These are phyloP conservation scores for Eupeodes latifasciatus DNA, from an alignment of 2,888 invertebrate genomes.

Conservation along the genomic window DNA sequence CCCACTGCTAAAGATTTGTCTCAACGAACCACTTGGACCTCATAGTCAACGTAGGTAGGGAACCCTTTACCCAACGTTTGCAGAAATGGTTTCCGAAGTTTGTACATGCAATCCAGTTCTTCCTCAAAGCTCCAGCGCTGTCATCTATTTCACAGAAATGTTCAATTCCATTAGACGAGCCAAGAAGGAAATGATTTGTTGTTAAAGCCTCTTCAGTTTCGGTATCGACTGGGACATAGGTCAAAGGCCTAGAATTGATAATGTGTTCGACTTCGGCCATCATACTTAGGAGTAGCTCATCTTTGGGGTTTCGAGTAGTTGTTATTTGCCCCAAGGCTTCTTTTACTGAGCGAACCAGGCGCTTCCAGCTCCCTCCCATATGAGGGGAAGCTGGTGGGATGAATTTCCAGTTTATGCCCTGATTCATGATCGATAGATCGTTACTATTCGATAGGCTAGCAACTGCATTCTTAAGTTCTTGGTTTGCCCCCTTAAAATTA, in stretches of 20 bases:
- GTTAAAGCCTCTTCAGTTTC: constrained; percentile 67
- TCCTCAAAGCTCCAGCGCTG: background rate
- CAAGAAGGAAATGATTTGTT: constrained; percentile 76
- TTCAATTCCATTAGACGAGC: constrained; percentile 29
- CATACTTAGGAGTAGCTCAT: constrained; percentile 62
- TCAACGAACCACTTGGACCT: constrained; percentile 17
- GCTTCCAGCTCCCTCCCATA: constrained; percentile 55
- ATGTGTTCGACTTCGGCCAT: constrained; percentile 54
- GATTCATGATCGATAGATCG: background rate
- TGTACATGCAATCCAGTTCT: background rate
- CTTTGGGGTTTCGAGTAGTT: constrained; percentile 58
- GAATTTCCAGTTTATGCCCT: constrained; percentile 8
- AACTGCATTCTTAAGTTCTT: constrained; percentile 6
- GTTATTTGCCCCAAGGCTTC: constrained; percentile 50
- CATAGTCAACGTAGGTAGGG: constrained; percentile 11
- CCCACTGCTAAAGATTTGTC: background rate
- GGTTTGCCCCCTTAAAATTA: constrained; percentile 59
- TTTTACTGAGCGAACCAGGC: constrained; percentile 44
- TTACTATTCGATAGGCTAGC: background rate
- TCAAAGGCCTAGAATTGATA: constrained; percentile 71
- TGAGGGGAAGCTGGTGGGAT: constrained; percentile 47
- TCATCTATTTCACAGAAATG: background rate
- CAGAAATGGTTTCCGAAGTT: background rate
- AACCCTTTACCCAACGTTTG: constrained; percentile 11
- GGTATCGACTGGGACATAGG: constrained; percentile 29